Evolutionary conservation across 2,113 vertebrate species (phyloP), one percentile per base, ranked within the genome.

Genomic region (Ameiurus melas): DNA sequence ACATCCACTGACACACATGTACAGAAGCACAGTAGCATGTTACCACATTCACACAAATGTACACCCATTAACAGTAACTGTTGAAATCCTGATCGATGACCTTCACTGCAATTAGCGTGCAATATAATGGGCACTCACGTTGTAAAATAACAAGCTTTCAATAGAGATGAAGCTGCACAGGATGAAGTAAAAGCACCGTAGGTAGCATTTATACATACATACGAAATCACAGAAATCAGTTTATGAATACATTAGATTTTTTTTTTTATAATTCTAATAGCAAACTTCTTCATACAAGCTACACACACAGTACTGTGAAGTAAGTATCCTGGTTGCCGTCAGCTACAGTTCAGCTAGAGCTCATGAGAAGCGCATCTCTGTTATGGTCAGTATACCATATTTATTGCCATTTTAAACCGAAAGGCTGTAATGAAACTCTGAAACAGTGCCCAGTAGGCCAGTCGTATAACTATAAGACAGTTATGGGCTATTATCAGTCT

Each of bases 401-500:
- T 87, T 55, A 80, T 39, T 58, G 64, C 30, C 20, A 33, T 33
- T 62, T 62, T 53, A 57, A 68, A 79, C 47, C 43, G 47, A 68
- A 39, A 58, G 83, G 57, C 39, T 43, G 51, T 85, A 70, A 80
- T 78, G 83, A 88, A 85, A 88, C 36, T 30, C 60, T 85, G 33
- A 66, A 84, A 55, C 77, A 51, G 33, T 66, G 66, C 66, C 68
- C 68, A 90, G 89, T 86, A 88, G 84, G 60, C 77, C 90, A 82
- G 87, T 83, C 89, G 83, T 87, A 92, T 86, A 86, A 89, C 60
- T 60, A 73, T 89, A 36, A 68, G 91, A 86, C 90, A 90, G 90
- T 92, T 91, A 92, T 89, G 86, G 91, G 87, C 91, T 89, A 94
- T 94, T 94, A 94, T 92, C 87, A 81, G 85, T 88, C 89, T 85